A percentile compares a stretch with the other conserved stretches of the same genome.
Evolutionary conservation across 1,140 invertebrate genomes (phyloP).

Genomic region (Nomia melanderi): DNA sequence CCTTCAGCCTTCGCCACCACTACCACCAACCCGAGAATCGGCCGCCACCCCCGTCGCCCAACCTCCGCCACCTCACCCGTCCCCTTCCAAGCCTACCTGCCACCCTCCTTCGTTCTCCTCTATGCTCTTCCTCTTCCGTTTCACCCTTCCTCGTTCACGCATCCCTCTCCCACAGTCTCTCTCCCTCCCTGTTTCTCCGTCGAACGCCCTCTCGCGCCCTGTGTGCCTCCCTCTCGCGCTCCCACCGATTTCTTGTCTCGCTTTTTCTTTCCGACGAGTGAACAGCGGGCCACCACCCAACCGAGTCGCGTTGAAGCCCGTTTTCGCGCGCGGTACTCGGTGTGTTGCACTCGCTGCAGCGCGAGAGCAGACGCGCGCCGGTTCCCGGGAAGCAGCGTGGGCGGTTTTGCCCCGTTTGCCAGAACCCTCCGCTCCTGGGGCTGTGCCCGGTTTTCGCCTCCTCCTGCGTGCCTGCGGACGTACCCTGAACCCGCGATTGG

Average conservation of each 20-base stretch:
- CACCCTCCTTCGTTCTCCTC: constrained; percentile 62
- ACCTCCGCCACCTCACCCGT: constrained; percentile 47
- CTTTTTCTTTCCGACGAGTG: constrained; percentile 33
- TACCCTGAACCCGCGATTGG: constrained; percentile 67
- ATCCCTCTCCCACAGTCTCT: constrained; percentile 52
- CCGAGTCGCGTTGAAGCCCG: constrained; percentile 57
- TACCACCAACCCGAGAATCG: constrained; percentile 62
- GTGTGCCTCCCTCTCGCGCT: constrained; percentile 18
- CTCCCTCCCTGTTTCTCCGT: constrained; percentile 18
- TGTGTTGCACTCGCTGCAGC: constrained; percentile 57
- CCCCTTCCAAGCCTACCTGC: constrained; percentile 16
- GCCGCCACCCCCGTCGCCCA: constrained; percentile 62
- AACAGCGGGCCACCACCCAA: constrained; percentile 48
- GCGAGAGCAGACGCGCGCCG: constrained; percentile 64
- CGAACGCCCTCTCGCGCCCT: constrained; percentile 9
- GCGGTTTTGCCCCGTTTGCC: constrained; percentile 64
- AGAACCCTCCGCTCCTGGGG: constrained; percentile 63
- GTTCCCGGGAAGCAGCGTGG: constrained; percentile 60
- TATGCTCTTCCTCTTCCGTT: constrained; percentile 65
- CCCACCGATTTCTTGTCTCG: background rate
- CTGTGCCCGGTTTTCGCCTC: constrained; percentile 66
- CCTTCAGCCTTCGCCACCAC: constrained; percentile 66
- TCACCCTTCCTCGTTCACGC: constrained; percentile 66
- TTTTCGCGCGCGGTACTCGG: constrained; percentile 57
- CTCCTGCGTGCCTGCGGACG: constrained; percentile 66